Evolutionary conservation across 2,888 invertebrate species (phyloP), one percentile per base, ranked within the genome.

Genomic region (Trachelus troglodyta): DNA sequence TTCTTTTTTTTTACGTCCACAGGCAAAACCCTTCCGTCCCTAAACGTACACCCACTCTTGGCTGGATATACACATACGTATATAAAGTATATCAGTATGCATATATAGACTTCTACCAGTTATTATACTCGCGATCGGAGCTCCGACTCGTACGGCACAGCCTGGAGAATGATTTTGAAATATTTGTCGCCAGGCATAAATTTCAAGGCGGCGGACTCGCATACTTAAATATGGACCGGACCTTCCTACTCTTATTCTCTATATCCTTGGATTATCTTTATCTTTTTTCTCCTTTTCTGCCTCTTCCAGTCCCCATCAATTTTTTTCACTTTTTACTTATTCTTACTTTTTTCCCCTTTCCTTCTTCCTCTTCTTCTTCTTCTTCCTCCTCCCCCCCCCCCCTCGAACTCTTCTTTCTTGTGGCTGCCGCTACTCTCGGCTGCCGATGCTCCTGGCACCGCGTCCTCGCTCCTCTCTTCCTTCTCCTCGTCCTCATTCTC

Each of bases 111-210:
- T 23, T 31, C 12, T 15, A 34, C 31, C 12, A 40, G 30, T 31
- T 74, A 68, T 35, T 31, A 71, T 23, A 56, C 56, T 31, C 71
- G 76, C 76, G 69, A 76, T 37, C 37, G 34, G n/a, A 31, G 68
- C 69, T 34, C 69, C n/a, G 74, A n/a, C n/a, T 34, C 35, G 35
- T 15, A 34, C 11, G 40, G 12, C 37, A 73, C 37, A 15, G 40
- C 40, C 15, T 34, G 71, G 81, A 82, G 84, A 86, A 86, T 84
- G 87, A 89, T 90, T 90, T 90, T 89, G 89, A 90, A 90, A 90
- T 90, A 90, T 90, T 90, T 90, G 89, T 90, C 90, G 89, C 89
- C 88, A 82, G 78, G 85, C 89, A 90, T 90, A 90, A 90, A 90
- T 90, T 89, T 88, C 87, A 85, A 86, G 87, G 86, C 88, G 85